A percentile compares a stretch with the other conserved stretches of the same genome.
Conservation (phyloP, 2,888 invertebrate species). For the Mycalesis mineus region DNA sequence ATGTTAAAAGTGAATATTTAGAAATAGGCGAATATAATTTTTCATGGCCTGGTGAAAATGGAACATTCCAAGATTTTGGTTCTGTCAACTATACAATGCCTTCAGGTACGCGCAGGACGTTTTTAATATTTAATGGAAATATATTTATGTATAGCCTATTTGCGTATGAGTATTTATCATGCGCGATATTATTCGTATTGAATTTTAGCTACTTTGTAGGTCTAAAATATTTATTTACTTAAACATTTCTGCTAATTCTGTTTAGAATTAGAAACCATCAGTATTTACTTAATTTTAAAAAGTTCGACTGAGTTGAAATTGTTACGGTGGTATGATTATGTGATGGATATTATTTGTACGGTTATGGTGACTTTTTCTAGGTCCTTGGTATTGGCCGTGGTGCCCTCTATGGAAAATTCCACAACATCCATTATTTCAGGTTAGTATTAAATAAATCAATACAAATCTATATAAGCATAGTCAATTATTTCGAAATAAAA, state of each 20-base stretch:
- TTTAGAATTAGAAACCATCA: too few relatives aligned
- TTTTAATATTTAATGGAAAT: not conserved
- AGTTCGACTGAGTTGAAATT: too few relatives aligned
- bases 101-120: slow-evolving; percentile 46
- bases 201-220: too few relatives aligned
- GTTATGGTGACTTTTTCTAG: slow-evolving; percentile 39
- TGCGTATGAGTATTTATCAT: too few relatives aligned
- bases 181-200: too few relatives aligned
- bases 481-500: too few relatives aligned
- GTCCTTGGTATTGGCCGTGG: slow-evolving; percentile 82
- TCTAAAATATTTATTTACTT: too few relatives aligned
- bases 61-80: slow-evolving; percentile 64
- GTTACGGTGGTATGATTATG: too few relatives aligned
- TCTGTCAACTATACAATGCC: slow-evolving; percentile 69
- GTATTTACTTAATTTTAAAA: too few relatives aligned
- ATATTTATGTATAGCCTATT: too few relatives aligned
- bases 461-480: too few relatives aligned
- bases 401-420: slow-evolving; percentile 85
- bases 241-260: too few relatives aligned
- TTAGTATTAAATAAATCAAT: slow-evolving; percentile 25
- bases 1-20: slow-evolving; percentile 57
- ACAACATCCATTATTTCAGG: slow-evolving; percentile 82
- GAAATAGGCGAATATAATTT: slow-evolving; percentile 70
- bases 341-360: not conserved
- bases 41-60: slow-evolving; percentile 73